Evolutionary conservation across 2,797 vertebrate species (phyloP), one percentile per base, ranked within the genome.

Genomic region (Balearica regulorum): DNA sequence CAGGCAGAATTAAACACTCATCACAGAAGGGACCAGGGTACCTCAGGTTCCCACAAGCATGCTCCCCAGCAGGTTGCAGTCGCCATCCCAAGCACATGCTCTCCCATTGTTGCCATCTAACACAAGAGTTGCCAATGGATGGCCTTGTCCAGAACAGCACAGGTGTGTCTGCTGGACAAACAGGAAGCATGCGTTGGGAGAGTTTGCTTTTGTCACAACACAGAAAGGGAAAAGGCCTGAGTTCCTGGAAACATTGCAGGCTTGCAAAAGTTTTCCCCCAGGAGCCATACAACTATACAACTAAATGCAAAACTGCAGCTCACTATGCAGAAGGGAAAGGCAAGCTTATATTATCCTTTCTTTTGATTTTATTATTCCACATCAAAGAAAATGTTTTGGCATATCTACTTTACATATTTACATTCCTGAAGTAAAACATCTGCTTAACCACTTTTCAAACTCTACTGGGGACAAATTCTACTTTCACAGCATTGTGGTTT

Each of bases 341-440:
- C 75, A 86, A 95, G n/a, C 57, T 57, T 39, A 31, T 54, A 39
- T 64, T 48, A 41, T 26, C 49, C 84, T 73, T 62, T 71, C 78
- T 80, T 93, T 94, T 91, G 60, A 89, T 86, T 90, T 83, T 95
- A 94, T 93, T 95, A 96, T 86, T 91, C 69, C 24, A 97, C 90
- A 95, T 92, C 84, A 96, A 96, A 97, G 87, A 93, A 96, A 97
- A 89, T 93, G 92, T 82, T 90, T 95, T 90, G 83, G 84, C 65
- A 87, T 76, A 90, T 82, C 73, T 72, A 43, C 87, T 97, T 93
- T 77, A 86, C 31, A 69, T 94, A 75, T 85, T 95, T 95, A 91
- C 25, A 37, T 66, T 89, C 65, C 68, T 75, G 72, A 97, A 95
- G 93, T 82, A 93, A 95, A 94, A 83, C 41, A 91, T 91, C 85